phyloP scores from a whole-genome alignment of 2,888 invertebrate genomes.

The Corythucha ciliata region DNA sequence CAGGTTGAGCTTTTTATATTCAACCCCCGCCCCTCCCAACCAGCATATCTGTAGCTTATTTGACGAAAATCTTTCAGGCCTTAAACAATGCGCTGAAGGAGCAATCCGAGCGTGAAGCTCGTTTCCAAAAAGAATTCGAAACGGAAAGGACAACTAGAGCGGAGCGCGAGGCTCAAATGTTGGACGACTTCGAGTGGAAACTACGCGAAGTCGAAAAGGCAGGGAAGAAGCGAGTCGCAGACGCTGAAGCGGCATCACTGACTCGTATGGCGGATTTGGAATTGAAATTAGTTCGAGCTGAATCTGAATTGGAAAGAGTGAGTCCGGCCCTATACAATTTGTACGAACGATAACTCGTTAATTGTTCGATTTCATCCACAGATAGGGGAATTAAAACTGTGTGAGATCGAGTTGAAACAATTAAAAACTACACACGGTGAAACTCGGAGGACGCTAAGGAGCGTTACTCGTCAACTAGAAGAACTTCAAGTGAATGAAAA shows the following conservation, averaged over 20 bases:
- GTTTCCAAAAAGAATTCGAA: conserved; percentile 61
- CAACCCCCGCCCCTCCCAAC: too few relatives aligned
- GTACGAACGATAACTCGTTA: too few relatives aligned
- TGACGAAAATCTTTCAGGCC: conserved; percentile 40
- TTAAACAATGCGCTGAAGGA: conserved; percentile 53
- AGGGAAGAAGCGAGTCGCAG: conserved; percentile 54
- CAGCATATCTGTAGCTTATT: too few relatives aligned
- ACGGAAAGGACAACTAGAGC: conserved; percentile 56
- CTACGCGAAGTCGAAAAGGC: conserved; percentile 62
- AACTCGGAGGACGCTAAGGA: conserved; percentile 40
- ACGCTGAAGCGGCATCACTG: conserved; percentile 43
- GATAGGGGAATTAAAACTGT: conserved; percentile 30
- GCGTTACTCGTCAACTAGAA: conserved; percentile 41
- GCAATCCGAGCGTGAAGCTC: conserved; percentile 48
- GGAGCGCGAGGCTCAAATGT: conserved; percentile 58
- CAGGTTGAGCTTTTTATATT: too few relatives aligned
- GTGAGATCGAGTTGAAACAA: conserved; percentile 42
- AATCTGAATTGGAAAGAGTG: conserved; percentile 41
- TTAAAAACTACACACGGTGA: conserved; percentile 42
- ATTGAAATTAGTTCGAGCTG: conserved; percentile 40
- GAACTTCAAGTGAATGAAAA: conserved; percentile 40
- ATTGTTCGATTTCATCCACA: conserved; percentile 19
- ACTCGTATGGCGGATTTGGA: conserved; percentile 36
- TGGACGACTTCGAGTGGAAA: conserved; percentile 79
- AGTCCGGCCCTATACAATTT: background rate